phyloP scores from a whole-genome alignment of 2,797 vertebrate genomes.

The Danio choprae region DNA sequence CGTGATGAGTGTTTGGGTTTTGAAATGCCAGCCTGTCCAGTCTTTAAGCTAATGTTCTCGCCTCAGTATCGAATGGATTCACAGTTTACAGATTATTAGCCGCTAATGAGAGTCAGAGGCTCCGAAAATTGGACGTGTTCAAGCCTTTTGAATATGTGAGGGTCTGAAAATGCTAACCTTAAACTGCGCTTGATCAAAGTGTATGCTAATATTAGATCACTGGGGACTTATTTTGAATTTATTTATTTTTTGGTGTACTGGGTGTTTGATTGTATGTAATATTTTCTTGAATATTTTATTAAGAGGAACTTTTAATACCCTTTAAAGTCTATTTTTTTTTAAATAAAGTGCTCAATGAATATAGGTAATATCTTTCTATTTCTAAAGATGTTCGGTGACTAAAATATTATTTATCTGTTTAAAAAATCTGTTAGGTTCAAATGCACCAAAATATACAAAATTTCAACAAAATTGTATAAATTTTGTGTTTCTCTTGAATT shows the following conservation, averaged over 20 bases:
- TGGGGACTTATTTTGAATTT: background rate
- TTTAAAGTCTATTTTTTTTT: background rate
- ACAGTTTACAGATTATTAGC: conserved; percentile 47
- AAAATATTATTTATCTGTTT: no score
- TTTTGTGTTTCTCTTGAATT: no score
- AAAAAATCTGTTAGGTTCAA: no score
- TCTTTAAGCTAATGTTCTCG: conserved; percentile 23
- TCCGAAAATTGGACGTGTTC: conserved; percentile 29
- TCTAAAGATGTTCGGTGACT: no score
- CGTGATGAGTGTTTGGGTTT: conserved; percentile 5
- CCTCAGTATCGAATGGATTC: conserved; percentile 36
- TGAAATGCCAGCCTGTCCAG: conserved; percentile 22
- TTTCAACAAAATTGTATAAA: no score
- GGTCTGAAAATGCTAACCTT: conserved; percentile 3
- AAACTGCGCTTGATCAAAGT: background rate
- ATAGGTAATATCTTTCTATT: no score
- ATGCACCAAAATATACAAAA: no score
- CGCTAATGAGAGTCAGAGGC: conserved; percentile 43
- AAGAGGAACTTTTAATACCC: background rate
- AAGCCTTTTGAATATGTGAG: background rate
- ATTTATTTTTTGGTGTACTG: conserved; percentile 5
- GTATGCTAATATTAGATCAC: background rate
- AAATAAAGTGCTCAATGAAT: no score
- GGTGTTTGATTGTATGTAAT: background rate
- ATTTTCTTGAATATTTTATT: background rate